These are phyloP conservation scores for Sorex fumeus DNA, from an alignment of 2,113 vertebrate genomes.

Conservation along the genomic window DNA sequence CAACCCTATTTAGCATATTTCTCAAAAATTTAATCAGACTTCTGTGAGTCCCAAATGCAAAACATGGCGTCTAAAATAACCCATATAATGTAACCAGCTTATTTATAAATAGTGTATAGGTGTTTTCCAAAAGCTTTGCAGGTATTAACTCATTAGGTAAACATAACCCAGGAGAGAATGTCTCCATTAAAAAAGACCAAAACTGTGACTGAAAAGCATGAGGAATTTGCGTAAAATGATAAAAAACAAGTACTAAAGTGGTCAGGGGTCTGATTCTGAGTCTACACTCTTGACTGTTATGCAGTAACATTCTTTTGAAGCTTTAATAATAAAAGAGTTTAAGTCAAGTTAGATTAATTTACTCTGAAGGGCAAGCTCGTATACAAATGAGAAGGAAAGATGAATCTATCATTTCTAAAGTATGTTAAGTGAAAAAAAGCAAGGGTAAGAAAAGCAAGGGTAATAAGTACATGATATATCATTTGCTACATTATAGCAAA, in stretches of 20 bases:
- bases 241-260: neutral
- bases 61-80: too few relatives aligned
- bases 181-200: neutral
- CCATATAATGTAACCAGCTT: too few relatives aligned
- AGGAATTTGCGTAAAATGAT: neutral
- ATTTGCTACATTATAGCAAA: neutral
- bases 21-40: too few relatives aligned
- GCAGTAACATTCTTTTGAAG: neutral
- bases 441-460: neutral
- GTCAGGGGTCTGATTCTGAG: neutral
- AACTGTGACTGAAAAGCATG: neutral
- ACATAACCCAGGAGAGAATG: neutral
- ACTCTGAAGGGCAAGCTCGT: slow-evolving; percentile 17
- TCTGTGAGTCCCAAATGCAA: too few relatives aligned
- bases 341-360: neutral
- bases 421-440: neutral
- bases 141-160: neutral
- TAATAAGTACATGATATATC: neutral
- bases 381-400: neutral
- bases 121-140: neutral
- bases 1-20: too few relatives aligned
- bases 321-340: neutral
- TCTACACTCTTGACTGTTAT: neutral
- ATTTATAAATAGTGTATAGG: too few relatives aligned
- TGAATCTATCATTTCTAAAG: neutral